Conservation (phyloP, 2,888 invertebrate species). For the Gasteruption jaculator region DNA sequence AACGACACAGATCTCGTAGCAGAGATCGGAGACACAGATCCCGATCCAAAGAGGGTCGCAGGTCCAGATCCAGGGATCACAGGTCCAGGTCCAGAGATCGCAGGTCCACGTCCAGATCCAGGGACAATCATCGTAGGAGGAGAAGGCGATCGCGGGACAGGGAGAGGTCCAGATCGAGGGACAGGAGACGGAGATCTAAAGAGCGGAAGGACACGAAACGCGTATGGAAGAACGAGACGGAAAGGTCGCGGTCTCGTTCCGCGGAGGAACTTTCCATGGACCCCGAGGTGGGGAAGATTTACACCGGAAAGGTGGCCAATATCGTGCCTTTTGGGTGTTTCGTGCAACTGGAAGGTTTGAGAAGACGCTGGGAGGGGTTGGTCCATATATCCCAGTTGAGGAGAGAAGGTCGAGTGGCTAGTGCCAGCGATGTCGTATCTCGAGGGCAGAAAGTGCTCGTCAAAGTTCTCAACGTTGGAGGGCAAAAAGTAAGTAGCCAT, state of each 20-base stretch:
- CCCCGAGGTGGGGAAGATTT: conserved; percentile 82
- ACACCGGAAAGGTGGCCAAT: conserved; percentile 89
- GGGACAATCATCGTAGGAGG: conserved; percentile 28
- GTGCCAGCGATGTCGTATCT: conserved; percentile 89
- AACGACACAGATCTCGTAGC: conserved; percentile 27
- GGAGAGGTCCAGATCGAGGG: conserved; percentile 33
- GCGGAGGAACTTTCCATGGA: conserved; percentile 64
- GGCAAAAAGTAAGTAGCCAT: conserved; percentile 59
- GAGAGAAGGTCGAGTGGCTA: conserved; percentile 88
- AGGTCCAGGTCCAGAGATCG: conserved; percentile 43
- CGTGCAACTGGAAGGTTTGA: conserved; percentile 88
- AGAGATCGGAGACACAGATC: conserved; percentile 23
- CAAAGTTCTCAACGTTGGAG: conserved; percentile 89
- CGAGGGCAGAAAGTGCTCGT: conserved; percentile 82
- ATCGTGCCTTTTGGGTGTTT: conserved; percentile 99
- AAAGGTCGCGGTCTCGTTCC: conserved; percentile 46
- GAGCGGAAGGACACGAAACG: conserved; percentile 37
- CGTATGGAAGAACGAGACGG: conserved; percentile 38
- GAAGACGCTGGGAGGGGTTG: conserved; percentile 88
- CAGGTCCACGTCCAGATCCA: conserved; percentile 41
- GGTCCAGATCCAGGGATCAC: conserved; percentile 26
- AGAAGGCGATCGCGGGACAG: conserved; percentile 17
- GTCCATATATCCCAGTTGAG: conserved; percentile 95
- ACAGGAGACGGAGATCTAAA: conserved; percentile 34
- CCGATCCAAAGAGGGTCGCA: conserved; percentile 25